Conservation (phyloP, 2,888 invertebrate species). For the Drosophila merina region DNA sequence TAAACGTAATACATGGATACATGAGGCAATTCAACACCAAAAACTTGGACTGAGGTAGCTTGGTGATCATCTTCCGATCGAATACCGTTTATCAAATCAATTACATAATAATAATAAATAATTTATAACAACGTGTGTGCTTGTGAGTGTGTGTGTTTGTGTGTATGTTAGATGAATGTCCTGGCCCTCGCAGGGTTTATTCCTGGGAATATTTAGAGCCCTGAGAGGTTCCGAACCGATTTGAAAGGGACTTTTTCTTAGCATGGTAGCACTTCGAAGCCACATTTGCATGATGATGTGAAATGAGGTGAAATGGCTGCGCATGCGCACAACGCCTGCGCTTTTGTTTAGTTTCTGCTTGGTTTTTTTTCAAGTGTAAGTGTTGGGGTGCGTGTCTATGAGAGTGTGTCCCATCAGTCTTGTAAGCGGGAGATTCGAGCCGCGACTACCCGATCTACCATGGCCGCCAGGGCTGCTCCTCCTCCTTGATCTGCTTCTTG, state of each 20-base stretch:
- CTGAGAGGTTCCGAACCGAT: neutral
- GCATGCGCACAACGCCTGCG: slow-evolving; percentile 61
- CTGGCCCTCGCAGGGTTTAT: slow-evolving; percentile 35
- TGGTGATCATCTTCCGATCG: slow-evolving; percentile 64
- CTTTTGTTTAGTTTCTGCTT: slow-evolving; percentile 31
- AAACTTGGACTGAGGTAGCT: slow-evolving; percentile 80
- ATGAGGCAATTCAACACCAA: slow-evolving; percentile 79
- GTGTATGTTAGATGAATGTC: slow-evolving; percentile 33
- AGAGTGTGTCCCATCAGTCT: slow-evolving; percentile 71
- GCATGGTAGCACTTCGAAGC: slow-evolving; percentile 71
- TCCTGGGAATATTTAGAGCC: neutral
- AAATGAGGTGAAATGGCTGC: slow-evolving; percentile 75
- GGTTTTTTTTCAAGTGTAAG: slow-evolving; percentile 25
- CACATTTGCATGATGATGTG: slow-evolving; percentile 71
- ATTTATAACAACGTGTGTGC: slow-evolving; percentile 64
- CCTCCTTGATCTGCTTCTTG: slow-evolving; percentile 86
- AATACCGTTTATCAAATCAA: slow-evolving; percentile 60
- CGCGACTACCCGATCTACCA: slow-evolving; percentile 85
- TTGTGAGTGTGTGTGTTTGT: slow-evolving; percentile 34
- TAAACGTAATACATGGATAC: slow-evolving; percentile 50
- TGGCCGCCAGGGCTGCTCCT: slow-evolving; percentile 92
- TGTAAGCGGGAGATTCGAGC: slow-evolving; percentile 55
- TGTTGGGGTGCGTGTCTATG: slow-evolving; percentile 42
- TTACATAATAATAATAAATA: slow-evolving; percentile 70
- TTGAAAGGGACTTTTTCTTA: slow-evolving; percentile 22